Conservation (phyloP, 2,113 vertebrate species). For the Picathartes gymnocephalus region DNA sequence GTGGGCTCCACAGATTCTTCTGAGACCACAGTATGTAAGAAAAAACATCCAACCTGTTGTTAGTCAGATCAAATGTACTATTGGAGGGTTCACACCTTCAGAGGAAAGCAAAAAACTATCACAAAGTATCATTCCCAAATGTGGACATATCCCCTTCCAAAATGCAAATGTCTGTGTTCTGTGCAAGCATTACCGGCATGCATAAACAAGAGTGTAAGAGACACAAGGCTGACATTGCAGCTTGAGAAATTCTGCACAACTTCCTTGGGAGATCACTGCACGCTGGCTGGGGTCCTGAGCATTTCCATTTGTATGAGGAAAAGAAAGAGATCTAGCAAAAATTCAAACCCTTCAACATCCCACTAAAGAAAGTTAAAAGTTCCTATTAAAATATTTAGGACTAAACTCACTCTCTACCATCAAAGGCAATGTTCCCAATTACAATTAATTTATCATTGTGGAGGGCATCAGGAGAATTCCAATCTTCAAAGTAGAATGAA, state of each 20-base stretch:
- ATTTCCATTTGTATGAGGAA: background rate
- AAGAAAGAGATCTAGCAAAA: background rate
- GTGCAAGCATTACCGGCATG: no score
- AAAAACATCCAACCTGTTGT: background rate
- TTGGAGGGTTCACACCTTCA: background rate
- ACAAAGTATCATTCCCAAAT: background rate
- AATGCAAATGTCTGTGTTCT: background rate
- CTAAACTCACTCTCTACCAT: background rate
- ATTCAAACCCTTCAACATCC: background rate
- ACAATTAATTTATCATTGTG: conserved; percentile 18
- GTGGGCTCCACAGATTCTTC: background rate
- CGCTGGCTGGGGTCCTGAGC: background rate
- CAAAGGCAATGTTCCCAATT: conserved; percentile 6
- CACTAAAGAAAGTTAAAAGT: background rate
- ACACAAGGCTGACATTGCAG: background rate
- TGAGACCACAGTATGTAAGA: background rate
- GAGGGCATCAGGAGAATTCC: background rate
- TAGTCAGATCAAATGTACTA: background rate
- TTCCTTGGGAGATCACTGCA: background rate
- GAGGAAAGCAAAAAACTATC: background rate
- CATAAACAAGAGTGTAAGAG: background rate
- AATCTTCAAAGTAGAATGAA: conserved; percentile 27
- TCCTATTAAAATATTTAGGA: background rate
- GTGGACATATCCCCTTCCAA: background rate
- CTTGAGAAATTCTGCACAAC: background rate